These are phyloP conservation scores for Emydocephalus ijimae DNA, from an alignment of 2,113 vertebrate genomes.

Conservation along the genomic window DNA sequence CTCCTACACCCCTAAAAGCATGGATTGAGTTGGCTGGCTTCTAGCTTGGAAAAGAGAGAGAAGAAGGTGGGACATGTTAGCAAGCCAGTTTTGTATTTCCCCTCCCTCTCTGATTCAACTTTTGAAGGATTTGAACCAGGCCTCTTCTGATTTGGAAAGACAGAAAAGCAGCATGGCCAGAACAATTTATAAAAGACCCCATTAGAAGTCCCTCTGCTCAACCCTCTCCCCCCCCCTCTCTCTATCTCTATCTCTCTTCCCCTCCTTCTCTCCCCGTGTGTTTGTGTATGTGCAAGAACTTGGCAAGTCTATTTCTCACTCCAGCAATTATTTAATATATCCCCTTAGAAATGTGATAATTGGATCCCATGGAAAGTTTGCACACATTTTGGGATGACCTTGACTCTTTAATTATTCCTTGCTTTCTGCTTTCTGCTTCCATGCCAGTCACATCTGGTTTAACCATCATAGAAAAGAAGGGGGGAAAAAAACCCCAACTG, in stretches of 20 bases:
- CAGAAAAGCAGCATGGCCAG: not conserved
- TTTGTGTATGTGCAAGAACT: not conserved
- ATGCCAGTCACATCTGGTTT: not conserved
- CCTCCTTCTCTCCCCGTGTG: not conserved
- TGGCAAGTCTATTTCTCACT: not conserved
- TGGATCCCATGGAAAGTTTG: not conserved
- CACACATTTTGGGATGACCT: not conserved
- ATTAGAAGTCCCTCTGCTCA: not conserved
- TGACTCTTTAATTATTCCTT: not conserved
- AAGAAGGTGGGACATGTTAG: not conserved
- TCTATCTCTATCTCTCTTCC: not conserved
- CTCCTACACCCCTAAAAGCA: not conserved
- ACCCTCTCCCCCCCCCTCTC: not conserved
- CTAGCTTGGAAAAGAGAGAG: not conserved
- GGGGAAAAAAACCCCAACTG: not conserved
- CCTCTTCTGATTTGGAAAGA: not conserved
- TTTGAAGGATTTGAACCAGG: not conserved
- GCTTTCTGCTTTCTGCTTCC: not conserved
- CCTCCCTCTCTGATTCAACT: not conserved
- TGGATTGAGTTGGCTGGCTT: not conserved
- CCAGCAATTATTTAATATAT: not conserved
- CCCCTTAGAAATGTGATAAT: not conserved
- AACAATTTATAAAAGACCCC: not conserved
- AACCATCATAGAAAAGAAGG: not conserved
- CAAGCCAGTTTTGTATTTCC: not conserved